phyloP scores from a whole-genome alignment of 2,888 invertebrate genomes.

The Sphaeridia pumilis region DNA sequence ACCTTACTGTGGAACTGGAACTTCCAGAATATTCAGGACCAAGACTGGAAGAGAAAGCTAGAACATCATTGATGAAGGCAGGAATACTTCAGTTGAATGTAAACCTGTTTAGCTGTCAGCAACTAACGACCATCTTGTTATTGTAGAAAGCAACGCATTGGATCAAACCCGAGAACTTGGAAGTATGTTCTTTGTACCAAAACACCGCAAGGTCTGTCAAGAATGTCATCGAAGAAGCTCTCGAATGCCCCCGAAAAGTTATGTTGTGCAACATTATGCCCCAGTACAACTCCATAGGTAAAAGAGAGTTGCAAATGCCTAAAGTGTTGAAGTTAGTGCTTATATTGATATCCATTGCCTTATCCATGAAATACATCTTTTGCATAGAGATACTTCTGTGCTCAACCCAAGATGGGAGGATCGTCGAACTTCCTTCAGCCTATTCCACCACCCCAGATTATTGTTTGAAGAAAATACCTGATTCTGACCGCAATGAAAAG shows the following conservation, averaged over 20 bases:
- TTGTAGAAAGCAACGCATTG: slow-evolving; percentile 28
- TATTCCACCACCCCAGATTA: background rate
- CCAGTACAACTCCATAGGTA: slow-evolving; percentile 45
- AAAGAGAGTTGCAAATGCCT: background rate
- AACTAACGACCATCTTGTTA: background rate
- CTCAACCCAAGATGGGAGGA: slow-evolving; percentile 45
- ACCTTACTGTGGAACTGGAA: slow-evolving; percentile 52
- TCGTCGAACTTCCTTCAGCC: slow-evolving; percentile 37
- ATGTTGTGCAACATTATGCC: slow-evolving; percentile 52
- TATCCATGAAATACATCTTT: slow-evolving; percentile 2
- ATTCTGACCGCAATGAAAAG: background rate
- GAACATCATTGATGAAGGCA: slow-evolving; percentile 47
- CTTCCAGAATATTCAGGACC: slow-evolving; percentile 49
- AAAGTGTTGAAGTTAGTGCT: background rate
- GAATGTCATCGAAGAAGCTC: slow-evolving; percentile 43
- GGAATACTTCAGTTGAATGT: slow-evolving; percentile 8
- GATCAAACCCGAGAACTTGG: slow-evolving; percentile 13
- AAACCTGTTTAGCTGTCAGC: too few species aligned
- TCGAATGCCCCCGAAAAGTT: slow-evolving; percentile 45
- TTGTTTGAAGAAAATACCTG: slow-evolving; percentile 17
- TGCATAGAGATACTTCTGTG: slow-evolving; percentile 51
- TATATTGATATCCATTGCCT: background rate
- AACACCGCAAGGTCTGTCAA: slow-evolving; percentile 49
- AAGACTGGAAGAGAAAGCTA: slow-evolving; percentile 44
- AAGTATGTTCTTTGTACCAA: slow-evolving; percentile 48